Base-by-base conservation (phyloP, 2,113 vertebrate species). In the Otis tarda region DNA sequence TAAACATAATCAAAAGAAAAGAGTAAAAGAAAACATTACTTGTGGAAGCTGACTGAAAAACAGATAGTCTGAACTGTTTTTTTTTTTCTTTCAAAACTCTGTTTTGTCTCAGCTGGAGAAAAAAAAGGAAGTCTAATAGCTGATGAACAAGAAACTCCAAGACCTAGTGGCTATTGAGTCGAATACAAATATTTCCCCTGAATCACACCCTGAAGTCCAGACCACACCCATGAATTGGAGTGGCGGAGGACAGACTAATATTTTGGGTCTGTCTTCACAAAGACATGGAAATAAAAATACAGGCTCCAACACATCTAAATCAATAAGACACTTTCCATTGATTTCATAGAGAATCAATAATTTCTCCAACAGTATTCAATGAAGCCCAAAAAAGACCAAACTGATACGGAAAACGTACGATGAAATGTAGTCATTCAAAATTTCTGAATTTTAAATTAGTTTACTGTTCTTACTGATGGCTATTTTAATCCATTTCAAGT, bases 91-190 rank as follows among this genome's bases (percentile, higher is more conserved):
- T 53, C 20, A 52, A 60, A 87, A 68, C 3, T 59, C 56, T 57
- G 2, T 11, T 87, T 87, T 53, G 3, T 15, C 15, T 69, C 22
- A 73, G 7, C 10, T 87, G 35, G 20, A 31, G 49, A 55, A 86
- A 86, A 6, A 65, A 80, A 22, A 79, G 41, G 30, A 35, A 35
- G 2, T 49, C 27, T 61, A 56, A 65, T 10, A 60, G 3, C 3
- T 35, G 39, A 67, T 35, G 28, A 57, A 84, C 5, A 73, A 49
- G 25, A 56, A 87, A 53, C 3, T 75, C 22, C 27, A 59, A 18
- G 33, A 37, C 14, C 14, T 2, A 3, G 19, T 43, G 3, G 6
- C 7, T 67, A 35, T 5, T 41, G 18, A 47, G 13, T 50, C 0
- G 1, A 49, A 24, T 1, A 53, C 18, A 89, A 89, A 39, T 49